Evolutionary conservation across 2,113 vertebrate species (phyloP).

Genomic region (Sylvilagus bachmani): DNA sequence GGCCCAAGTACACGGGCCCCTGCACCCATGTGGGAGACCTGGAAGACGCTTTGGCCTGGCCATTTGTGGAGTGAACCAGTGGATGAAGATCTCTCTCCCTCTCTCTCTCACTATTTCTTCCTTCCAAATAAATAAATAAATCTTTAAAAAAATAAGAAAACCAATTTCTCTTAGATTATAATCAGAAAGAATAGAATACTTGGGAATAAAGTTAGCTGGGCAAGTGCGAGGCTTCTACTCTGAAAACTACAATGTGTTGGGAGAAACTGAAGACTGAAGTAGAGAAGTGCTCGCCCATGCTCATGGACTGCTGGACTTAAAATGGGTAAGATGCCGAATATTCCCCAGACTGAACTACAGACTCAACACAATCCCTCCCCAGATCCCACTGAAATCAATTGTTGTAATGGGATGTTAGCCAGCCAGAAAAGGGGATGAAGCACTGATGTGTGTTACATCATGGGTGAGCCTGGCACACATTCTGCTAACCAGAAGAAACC

Average conservation of each 20-base stretch:
- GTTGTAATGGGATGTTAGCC: not conserved
- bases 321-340: not conserved
- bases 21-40: too few relatives aligned
- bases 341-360: not conserved
- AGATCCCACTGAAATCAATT: not conserved
- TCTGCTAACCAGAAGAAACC: not conserved
- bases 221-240: not conserved
- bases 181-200: slow-evolving; percentile 1
- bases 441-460: not conserved
- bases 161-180: not conserved
- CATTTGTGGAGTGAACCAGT: too few relatives aligned
- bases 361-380: not conserved
- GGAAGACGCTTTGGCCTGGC: too few relatives aligned
- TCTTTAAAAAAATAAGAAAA: not conserved
- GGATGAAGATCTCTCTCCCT: too few relatives aligned
- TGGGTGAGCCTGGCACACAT: not conserved
- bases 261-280: not conserved
- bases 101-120: too few relatives aligned
- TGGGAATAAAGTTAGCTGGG: not conserved
- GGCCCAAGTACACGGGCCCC: too few relatives aligned
- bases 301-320: not conserved
- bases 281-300: not conserved
- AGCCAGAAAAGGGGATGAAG: not conserved
- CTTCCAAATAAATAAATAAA: too few relatives aligned
- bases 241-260: not conserved